Conservation (phyloP, 2,113 vertebrate species). For the Melanocharis versteri region DNA sequence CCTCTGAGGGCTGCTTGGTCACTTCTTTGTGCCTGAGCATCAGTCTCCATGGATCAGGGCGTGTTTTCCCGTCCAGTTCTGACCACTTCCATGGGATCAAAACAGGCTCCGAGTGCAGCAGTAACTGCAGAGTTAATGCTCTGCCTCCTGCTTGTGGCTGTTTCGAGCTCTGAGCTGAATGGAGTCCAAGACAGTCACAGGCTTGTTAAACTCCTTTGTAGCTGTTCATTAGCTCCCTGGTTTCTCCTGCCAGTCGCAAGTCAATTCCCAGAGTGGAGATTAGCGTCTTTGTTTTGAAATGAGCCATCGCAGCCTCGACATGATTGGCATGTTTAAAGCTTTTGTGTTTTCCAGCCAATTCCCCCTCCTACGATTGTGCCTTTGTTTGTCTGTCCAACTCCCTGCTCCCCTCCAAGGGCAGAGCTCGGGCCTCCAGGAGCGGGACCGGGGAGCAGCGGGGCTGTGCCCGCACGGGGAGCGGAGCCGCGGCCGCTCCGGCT, state of each 20-base stretch:
- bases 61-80: not conserved
- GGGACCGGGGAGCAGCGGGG: not conserved
- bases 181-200: not conserved
- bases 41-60: not conserved
- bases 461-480: not conserved
- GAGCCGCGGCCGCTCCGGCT: not conserved
- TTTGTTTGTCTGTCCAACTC: not conserved
- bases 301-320: not conserved
- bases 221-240: not conserved
- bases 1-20: not conserved
- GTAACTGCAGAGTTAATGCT: not conserved
- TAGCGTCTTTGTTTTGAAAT: not conserved
- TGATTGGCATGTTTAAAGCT: not conserved
- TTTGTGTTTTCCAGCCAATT: conserved; percentile 10
- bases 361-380: not conserved
- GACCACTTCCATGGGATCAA: not conserved
- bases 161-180: not conserved
- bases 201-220: conserved; percentile 15
- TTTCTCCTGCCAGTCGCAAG: not conserved
- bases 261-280: not conserved
- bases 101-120: not conserved
- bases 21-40: not conserved
- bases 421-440: not conserved
- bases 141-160: not conserved
- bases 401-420: not conserved